Base-by-base conservation (phyloP, 2,797 vertebrate genomes). In the Toxotes lorentzi region DNA sequence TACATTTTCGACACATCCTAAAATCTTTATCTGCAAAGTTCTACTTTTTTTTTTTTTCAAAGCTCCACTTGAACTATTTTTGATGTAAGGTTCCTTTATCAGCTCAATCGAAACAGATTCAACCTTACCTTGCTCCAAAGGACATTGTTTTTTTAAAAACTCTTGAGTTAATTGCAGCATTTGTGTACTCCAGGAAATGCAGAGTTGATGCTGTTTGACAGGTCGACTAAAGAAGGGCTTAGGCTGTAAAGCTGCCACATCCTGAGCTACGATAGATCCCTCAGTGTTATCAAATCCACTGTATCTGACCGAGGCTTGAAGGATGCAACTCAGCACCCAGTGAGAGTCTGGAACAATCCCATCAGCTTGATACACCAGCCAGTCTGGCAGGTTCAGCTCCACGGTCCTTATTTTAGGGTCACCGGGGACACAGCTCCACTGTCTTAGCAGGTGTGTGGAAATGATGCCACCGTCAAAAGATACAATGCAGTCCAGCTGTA, bases 351-450 rank as follows among this genome's bases (percentile, higher is more conserved):
- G 83, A 34, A 95, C 76, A 5, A 87, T 89, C 90, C 92, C 94
- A 73, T 96, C 96, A 5, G 94, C 78, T 66, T 80, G 93, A 85
- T 95, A 96, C 60, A 96, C 92, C 89, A 96, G 68, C 95, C 94
- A 95, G 60, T 96, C 95, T 0, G 96, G 96, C 34, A 96, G 87
- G 16, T 75, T 84, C 61, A 96, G 79, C 11, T n/a, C 45, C 58
- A 95, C 40, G 2, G 65, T 73, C 50, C 66, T 88, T 27, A 83
- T 81, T 75, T 81, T 70, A 7, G 45, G 35, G 4, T 71, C 64
- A 5, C 89, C 85, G 0, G 95, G 93, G 21, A 75, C 16, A 34
- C 96, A 96, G 2, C 24, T 66, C 95, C 95, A 96, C 60, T 47
- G 83, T 62, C 77, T 90, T 5, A 94, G 84, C 41, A 60, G 81